Evolutionary conservation across 2,888 invertebrate species (phyloP), one percentile per base, ranked within the genome.

Genomic region (Pomacea canaliculata): DNA sequence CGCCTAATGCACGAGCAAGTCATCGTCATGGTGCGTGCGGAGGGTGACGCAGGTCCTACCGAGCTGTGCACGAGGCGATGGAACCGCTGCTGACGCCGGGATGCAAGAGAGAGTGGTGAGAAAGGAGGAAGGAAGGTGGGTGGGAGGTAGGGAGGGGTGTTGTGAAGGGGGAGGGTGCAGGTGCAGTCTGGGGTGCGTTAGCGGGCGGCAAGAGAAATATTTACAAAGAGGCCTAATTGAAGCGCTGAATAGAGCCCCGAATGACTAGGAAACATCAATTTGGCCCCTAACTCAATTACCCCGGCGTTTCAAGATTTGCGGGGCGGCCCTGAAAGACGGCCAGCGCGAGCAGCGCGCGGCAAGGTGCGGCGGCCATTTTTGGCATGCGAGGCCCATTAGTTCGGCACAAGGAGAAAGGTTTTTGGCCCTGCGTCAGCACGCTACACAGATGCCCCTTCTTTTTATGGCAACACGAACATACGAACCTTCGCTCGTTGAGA

Each of bases 261-360:
- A 85, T 85, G 82, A 85, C 84, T 82, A 82, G 82, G 85, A 83
- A 82, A 78, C 83, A 81, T 79, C 85, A 84, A 87, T 87, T 85
- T 85, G 79, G 78, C 76, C 71, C 78, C 80, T 86, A 87, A 87
- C 85, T 84, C 78, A 83, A 87, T 87, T 86, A 86, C 82, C 76
- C 19, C 73, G 77, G 27, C 37, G 12, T 13, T 68, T 68, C 68
- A 68, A 68, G 68, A 68, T 68, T 68, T 68, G 18, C 68, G 37
- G 13, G 68, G 63, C 23, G 12, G 68, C 16, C 37, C 5, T 68
- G 68, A 68, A 68, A 68, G 63, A 63, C 63, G 19, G 63, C 10
- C 27, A 7, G 37, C 69, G 7, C 12, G 51, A 3, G 13, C 9
- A 37, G 13, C 12, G 68, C 23, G 12, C 68, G 48, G 10, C 68